Base-by-base conservation (phyloP, 2,797 vertebrate species). In the Hybognathus amarus region DNA sequence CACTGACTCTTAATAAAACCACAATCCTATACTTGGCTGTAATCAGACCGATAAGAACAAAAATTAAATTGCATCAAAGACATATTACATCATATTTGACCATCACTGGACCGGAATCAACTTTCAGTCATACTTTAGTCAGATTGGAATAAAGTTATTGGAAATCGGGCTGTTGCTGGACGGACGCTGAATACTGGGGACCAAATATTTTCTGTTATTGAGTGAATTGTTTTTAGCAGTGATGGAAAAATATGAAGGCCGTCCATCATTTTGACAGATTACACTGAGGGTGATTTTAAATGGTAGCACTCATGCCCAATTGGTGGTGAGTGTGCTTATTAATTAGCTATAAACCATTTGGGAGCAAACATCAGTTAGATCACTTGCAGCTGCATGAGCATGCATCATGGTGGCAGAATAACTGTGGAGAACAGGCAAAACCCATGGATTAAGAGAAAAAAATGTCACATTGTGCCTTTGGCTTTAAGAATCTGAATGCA, bases 11-110 rank as follows among this genome's bases (percentile, higher is more conserved):
- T 87, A 68, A 69, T 85, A 76, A 85, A 50, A 20, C 42, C 1
- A 11, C 78, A 69, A 45, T 77, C n/a, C 45, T 47, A 13, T 40
- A 40, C 61, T 33, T 18, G 45, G 27, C 42, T n/a, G 7, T 79
- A 87, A 87, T 87, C 36, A 5, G 17, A 36, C n/a, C 27, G 83
- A 73, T 83, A 87, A 66, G 64, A 79, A 66, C 1, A 50, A 84
- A 87, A 82, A 82, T 84, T 50, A 84, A 85, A 85, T 87, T 50
- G n/a, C 64, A 85, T 88, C 50, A 40, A 38, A 22, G 54, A 38
- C 17, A 4, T 63, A 78, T 80, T 74, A 50, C 83, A 83, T 77
- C 70, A 63, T 52, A 83, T 85, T 75, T 76, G 45, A 36, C 9
- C 40, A 73, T 73, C 47, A 80, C 70, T 82, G 54, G 56, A 85